Base-by-base conservation (phyloP, 2,888 invertebrate species). In the Hirtodrosophila duncani region DNA sequence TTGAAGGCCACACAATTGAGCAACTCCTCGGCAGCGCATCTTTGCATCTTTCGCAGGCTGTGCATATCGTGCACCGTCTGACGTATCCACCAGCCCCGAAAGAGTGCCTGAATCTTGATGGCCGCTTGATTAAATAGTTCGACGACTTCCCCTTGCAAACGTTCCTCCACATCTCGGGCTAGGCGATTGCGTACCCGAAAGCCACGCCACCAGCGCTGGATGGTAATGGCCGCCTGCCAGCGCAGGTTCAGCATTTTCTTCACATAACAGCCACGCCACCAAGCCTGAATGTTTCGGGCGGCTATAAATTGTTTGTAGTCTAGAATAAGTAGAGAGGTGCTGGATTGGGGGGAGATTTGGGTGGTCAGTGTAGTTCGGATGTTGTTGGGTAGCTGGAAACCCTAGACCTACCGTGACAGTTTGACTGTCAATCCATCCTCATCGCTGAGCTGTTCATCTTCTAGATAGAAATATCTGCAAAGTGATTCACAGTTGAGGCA, bases 141-240 rank as follows among this genome's bases (percentile, higher is more conserved):
- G 0, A 56, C 14, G 1, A 74, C 29, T 3, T n/a, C 17, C 5
- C 44, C 3, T 39, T 83, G 75, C 14, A 84, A 7, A 2, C 9
- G 18, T 2, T 42, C 3, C 39, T 85, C 83, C 1, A 83, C 3
- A 2, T 59, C 13, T 0, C 17, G 21, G 18, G 44, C 71, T 20
- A 61, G 69, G 3, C 20, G 5, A 1, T 41, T 36, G 2, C 74
- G 64, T 1, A 55, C 53, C 6, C 42, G 7, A 20, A 70, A 85
- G 13, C 84, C 72, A 6, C 86, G 82, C 84, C 83, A 85, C 51
- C 63, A 78, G 9, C 65, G 65, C 59, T 86, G 86, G 23, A 86
- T 82, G 3, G 26, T 23, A 1, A 66, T 23, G 0, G 59, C 59
- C 3, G 67, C 62, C 5, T 14, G 3, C 6, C 24, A 44, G 16